These are phyloP conservation scores for Seladonia tumulorum DNA, from an alignment of 2,888 invertebrate species.

Conservation along the genomic window DNA sequence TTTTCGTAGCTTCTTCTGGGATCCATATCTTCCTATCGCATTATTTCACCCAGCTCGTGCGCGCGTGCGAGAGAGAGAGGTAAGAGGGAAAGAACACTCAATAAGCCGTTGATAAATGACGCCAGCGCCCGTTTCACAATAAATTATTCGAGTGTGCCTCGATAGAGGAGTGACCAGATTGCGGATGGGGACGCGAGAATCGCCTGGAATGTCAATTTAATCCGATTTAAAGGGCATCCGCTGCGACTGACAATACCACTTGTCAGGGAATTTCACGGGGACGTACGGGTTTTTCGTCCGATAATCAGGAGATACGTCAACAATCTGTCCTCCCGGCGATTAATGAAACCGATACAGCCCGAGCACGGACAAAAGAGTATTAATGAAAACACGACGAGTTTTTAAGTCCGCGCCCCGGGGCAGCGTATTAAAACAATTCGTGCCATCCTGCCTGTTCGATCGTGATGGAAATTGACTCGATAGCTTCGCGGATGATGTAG, in stretches of 20 bases:
- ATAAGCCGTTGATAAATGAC: conserved; percentile 26
- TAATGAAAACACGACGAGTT: not conserved
- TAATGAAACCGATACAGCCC: not conserved
- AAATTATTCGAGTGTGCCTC: conserved; percentile 24
- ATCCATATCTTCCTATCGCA: conserved; percentile 16
- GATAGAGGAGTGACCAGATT: conserved; percentile 18
- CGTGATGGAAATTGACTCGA: not conserved
- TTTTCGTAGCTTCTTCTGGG: not conserved
- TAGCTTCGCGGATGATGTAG: no score
- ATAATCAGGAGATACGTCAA: not conserved
- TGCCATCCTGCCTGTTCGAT: not conserved
- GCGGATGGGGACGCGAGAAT: conserved; percentile 15
- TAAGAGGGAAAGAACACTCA: not conserved
- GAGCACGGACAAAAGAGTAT: not conserved
- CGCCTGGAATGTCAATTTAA: conserved; percentile 43
- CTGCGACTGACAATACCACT: conserved; percentile 42
- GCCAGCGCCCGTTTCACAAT: not conserved
- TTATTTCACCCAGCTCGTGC: not conserved
- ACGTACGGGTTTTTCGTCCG: conserved; percentile 5
- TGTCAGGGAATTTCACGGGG: conserved; percentile 39
- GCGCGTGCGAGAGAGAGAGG: not conserved
- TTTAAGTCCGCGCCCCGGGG: not conserved
- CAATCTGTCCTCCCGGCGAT: not conserved
- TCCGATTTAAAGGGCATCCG: conserved; percentile 45
- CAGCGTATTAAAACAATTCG: not conserved